Conservation (phyloP, 2,113 vertebrate genomes). For the Lepisosteus oculatus region DNA sequence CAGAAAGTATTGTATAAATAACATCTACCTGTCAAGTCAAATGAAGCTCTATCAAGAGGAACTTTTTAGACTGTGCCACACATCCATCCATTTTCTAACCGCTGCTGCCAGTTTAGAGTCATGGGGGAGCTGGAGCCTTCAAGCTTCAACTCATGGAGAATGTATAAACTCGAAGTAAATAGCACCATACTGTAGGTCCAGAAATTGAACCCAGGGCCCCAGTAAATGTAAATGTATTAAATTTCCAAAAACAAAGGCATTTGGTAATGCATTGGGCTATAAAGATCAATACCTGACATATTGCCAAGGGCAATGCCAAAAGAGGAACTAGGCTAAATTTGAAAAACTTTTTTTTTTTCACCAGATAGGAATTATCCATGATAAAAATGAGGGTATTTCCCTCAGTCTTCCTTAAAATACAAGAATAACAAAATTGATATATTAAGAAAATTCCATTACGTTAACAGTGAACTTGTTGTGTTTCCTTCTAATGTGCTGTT, state of each 20-base stretch:
- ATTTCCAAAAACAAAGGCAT: too few species aligned
- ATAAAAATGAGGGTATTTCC: constrained; percentile 28
- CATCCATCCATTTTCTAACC: not conserved
- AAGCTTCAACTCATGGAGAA: too few species aligned
- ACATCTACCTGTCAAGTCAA: constrained; percentile 11
- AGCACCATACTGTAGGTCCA: not conserved
- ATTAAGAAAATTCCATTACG: not conserved
- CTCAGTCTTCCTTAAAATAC: too few species aligned
- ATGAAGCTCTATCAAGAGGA: constrained; percentile 25
- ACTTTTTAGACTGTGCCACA: constrained; percentile 26
- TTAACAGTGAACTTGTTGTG: too few species aligned
- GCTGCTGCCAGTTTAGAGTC: too few species aligned
- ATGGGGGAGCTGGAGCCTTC: too few species aligned
- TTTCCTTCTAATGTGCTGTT: not conserved
- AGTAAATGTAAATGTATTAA: too few species aligned
- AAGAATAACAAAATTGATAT: not conserved
- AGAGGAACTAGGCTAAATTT: constrained; percentile 23
- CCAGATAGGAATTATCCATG: constrained; percentile 46
- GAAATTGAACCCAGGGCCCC: too few species aligned
- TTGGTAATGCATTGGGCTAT: too few species aligned
- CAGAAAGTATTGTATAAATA: constrained; percentile 15
- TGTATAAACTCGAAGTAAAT: constrained; percentile 1
- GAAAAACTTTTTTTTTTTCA: constrained; percentile 46
- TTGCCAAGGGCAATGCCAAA: constrained; percentile 21
- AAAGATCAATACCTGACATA: not conserved